A percentile compares a stretch with the other conserved stretches of the same genome.
phyloP scores from a whole-genome alignment of 92 coral and sea anemone genomes.

The Virgularia gustaviana region DNA sequence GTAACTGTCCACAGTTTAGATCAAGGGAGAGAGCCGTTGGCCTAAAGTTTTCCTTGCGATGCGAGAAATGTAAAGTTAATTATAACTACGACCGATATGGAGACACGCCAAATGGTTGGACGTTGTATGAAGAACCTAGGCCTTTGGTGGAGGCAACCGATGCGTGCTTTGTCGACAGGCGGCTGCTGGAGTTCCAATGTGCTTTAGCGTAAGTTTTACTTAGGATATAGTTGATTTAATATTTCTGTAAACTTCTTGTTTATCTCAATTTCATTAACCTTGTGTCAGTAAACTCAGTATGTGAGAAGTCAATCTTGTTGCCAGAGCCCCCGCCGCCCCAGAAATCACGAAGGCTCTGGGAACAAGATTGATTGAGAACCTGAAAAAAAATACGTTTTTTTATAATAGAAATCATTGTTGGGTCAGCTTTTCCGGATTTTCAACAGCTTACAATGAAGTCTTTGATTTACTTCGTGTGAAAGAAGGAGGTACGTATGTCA shows the following conservation, averaged over 20 bases:
- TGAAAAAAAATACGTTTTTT: no score
- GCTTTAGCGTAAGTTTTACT: slow-evolving; percentile 40
- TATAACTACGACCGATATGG: slow-evolving; percentile 36
- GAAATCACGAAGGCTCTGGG: no score
- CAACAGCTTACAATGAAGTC: slow-evolving; percentile 38
- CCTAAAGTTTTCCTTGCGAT: slow-evolving; percentile 8
- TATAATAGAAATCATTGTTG: slow-evolving; percentile 31
- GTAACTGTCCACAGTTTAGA: not conserved
- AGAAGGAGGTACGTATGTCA: not conserved
- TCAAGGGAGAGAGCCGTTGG: slow-evolving; percentile 1
- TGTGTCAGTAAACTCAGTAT: no score
- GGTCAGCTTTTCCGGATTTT: slow-evolving; percentile 41
- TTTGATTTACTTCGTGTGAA: slow-evolving; percentile 4
- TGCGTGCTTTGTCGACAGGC: slow-evolving; percentile 36
- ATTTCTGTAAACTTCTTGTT: no score
- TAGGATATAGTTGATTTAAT: no score
- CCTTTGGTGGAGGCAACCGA: slow-evolving; percentile 32
- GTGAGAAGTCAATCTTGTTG: no score
- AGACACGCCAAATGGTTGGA: not conserved
- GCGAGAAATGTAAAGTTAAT: slow-evolving; percentile 1
- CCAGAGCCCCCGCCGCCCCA: not conserved
- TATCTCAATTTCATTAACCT: not conserved
- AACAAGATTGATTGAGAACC: no score
- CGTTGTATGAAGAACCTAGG: not conserved
- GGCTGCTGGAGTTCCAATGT: slow-evolving; percentile 27